phyloP scores from a whole-genome alignment of 2,888 invertebrate species.

The Synergus gifuensis region DNA sequence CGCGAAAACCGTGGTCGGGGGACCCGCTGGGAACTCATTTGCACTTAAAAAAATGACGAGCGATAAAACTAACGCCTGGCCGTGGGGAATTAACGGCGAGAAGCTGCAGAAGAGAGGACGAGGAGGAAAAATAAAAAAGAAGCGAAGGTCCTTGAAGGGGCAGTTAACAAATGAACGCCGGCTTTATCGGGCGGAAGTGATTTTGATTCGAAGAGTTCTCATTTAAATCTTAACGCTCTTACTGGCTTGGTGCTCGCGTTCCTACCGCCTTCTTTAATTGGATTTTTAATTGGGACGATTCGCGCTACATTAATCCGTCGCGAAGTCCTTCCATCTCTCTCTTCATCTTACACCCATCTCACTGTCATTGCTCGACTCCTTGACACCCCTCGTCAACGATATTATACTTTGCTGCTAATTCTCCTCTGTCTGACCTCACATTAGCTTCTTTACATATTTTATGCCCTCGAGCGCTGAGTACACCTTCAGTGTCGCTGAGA shows the following conservation, averaged over 20 bases:
- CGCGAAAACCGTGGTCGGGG: conserved; percentile 47
- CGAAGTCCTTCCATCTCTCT: conserved; percentile 44
- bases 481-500: neutral
- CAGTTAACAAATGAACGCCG: conserved; percentile 75
- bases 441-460: conserved; percentile 22
- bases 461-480: too few relatives aligned
- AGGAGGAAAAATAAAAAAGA: conserved; percentile 57
- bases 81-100: conserved; percentile 62
- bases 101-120: conserved; percentile 46
- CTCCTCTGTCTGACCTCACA: conserved; percentile 6
- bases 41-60: conserved; percentile 77
- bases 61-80: conserved; percentile 74
- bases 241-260: conserved; percentile 49
- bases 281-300: conserved; percentile 76
- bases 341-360: conserved; percentile 49
- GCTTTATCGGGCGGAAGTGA: conserved; percentile 76
- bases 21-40: conserved; percentile 72
- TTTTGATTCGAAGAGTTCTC: conserved; percentile 73
- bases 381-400: conserved; percentile 48
- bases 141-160: conserved; percentile 58
- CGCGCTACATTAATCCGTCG: conserved; percentile 71
- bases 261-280: conserved; percentile 73
- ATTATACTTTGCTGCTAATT: conserved; percentile 38
- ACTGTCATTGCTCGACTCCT: conserved; percentile 60
- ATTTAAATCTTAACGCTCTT: conserved; percentile 70